Evolutionary conservation across 2,888 invertebrate species (phyloP), one percentile per base, ranked within the genome.

Genomic region (Lamellibrachia satsuma): DNA sequence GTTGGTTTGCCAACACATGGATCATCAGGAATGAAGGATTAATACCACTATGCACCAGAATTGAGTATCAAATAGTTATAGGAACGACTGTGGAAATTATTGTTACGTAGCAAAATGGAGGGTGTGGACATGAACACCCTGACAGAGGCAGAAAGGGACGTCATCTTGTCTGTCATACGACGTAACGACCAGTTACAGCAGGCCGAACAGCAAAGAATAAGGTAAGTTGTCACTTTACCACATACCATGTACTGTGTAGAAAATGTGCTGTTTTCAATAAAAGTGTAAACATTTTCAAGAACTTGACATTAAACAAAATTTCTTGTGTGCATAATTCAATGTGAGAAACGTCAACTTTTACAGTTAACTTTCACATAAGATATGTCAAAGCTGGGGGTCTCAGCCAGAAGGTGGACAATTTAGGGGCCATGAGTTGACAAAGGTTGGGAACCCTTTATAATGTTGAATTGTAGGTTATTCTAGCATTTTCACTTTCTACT

Each of bases 121-220:
- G 92, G 93, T 55, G 52, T 94, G 0, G 93, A 94, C 52, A 92
- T 94, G 90, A 93, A 92, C 90, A 92, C 93, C 92, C 92, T 94
- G 92, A 94, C 94, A 51, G 93, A 94, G 93, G 93, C 92, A 60
- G 96, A 96, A 94, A 94, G 95, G 92, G 94, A 94, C 91, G 94
- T 93, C 57, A 96, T 96, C 52, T 94, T 96, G 2, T 93, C 93
- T 15, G 96, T 96, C 7, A 94, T 96, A 1, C 93, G 95, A 91
- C 93, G 95, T 39, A 95, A 96, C 93, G 95, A 96, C 90, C 93
- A 95, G 15, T 93, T 96, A 0, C 93, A 94, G 52, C 91, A 94
- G 91, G 94, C 94, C 11, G 95, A 95, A 92, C 94, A 95, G 75
- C 93, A 94, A 39, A 94, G 95, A 92, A 94, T 95, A 51, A 94